phyloP scores from a whole-genome alignment of 2,113 vertebrate genomes.

The Pelodiscus sinensis region DNA sequence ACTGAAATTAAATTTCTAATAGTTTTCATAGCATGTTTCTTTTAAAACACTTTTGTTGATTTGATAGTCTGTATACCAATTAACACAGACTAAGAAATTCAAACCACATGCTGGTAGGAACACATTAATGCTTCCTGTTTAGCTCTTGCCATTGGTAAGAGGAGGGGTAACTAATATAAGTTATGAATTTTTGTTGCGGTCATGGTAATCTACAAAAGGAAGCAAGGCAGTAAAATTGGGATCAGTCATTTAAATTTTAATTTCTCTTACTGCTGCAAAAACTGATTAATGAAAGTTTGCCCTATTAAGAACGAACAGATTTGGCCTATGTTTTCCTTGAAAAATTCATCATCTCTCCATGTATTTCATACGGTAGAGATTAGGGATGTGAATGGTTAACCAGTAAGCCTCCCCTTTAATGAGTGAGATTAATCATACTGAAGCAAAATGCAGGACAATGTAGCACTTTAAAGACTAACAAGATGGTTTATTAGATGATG shows the following conservation, averaged over 20 bases:
- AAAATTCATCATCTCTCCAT: not conserved
- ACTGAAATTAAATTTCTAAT: not conserved
- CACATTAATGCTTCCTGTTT: not conserved
- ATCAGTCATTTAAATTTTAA: not conserved
- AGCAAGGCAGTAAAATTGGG: not conserved
- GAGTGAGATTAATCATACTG: too few relatives aligned
- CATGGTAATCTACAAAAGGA: not conserved
- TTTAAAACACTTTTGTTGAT: not conserved
- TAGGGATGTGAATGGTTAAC: too few relatives aligned
- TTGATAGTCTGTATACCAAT: fast-evolving
- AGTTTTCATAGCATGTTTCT: not conserved
- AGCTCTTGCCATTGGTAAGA: not conserved
- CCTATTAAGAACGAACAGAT: not conserved
- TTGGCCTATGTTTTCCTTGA: not conserved
- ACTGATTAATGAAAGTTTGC: not conserved
- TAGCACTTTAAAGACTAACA: too few relatives aligned
- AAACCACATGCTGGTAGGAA: fast-evolving
- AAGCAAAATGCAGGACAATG: too few relatives aligned
- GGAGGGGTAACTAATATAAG: fast-evolving
- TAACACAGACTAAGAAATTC: not conserved
- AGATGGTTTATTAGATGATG: too few relatives aligned
- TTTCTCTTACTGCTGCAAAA: not conserved
- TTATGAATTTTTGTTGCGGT: not conserved
- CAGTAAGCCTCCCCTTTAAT: too few relatives aligned
- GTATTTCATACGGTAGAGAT: not conserved